Evolutionary conservation across 2,888 invertebrate genomes (phyloP), one percentile per base, ranked within the genome.

Genomic region (Nephrocerus scutellatus): DNA sequence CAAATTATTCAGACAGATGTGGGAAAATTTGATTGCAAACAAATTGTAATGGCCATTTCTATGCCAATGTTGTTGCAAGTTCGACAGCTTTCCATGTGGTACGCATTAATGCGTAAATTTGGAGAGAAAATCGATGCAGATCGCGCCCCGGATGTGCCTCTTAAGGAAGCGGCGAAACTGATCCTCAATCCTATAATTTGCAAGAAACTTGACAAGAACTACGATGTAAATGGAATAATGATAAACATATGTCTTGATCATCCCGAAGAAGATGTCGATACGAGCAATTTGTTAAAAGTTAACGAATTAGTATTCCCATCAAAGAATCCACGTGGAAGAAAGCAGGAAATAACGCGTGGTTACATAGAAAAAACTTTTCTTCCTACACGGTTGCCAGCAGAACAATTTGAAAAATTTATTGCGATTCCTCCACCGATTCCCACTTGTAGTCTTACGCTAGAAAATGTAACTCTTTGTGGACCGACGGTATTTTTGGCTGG

Each of bases 91-190:
- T 74, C 79, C 1, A 69, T 87, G 50, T 70, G 75, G 53, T 64
- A 80, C 35, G 71, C 71, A 6, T 57, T 87, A 10, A 61, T 68
- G 9, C 68, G 75, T 2, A 70, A 74, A 44, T 79, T 78, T 52
- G 72, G 76, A 0, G 54, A 59, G 1, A 56, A 36, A 58, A 73
- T 74, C 36, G 68, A 70, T 50, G 47, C 47, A 24, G 57, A 49
- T 29, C 56, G 45, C 29, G 47, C 60, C 2, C 61, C 63, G 1
- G 63, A 75, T 54, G 74, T 76, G 13, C 70, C 79, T 0, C 60
- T 84, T 1, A 91, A 90, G 59, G 86, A 88, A 59, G 80, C 82
- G 0, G 87, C 86, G 76, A 88, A 88, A 63, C 79, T 81, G 72
- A 73, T 79, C 9, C 72, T 80, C 36, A 79, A 80, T 35, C 70